Evolutionary conservation across 2,113 vertebrate genomes (phyloP).

Genomic region (Solenodon paradoxus): DNA sequence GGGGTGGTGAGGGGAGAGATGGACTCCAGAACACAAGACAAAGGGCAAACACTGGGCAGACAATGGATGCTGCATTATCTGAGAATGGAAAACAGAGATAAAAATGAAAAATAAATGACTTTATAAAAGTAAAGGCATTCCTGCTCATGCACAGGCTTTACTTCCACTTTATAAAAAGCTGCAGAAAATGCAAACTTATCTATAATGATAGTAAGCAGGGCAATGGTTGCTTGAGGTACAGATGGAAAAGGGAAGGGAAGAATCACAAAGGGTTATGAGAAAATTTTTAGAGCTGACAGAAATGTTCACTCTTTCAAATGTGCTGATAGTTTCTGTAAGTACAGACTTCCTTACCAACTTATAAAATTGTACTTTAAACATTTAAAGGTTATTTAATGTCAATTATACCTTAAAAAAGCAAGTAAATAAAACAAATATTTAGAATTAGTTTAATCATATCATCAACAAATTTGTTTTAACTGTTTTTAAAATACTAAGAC

Average conservation of each 20-base stretch:
- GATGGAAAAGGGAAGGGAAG: neutral
- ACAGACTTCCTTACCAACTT: neutral
- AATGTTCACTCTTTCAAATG: neutral
- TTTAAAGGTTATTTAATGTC: neutral
- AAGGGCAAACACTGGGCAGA: neutral
- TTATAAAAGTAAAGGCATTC: too few relatives aligned
- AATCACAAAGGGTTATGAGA: neutral
- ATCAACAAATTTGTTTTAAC: neutral
- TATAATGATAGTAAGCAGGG: neutral
- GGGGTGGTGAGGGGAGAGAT: too few relatives aligned
- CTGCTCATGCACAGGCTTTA: too few relatives aligned
- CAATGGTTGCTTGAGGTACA: neutral
- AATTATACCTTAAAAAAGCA: neutral
- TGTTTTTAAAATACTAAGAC: neutral
- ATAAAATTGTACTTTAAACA: neutral
- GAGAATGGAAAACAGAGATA: neutral
- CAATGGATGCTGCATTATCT: too few relatives aligned
- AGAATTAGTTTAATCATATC: neutral
- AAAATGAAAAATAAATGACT: too few relatives aligned
- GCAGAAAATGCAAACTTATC: too few relatives aligned
- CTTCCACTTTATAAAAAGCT: too few relatives aligned
- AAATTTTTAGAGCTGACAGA: neutral
- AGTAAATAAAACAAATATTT: neutral
- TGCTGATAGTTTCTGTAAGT: neutral
- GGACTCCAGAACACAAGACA: neutral